Base-by-base conservation (phyloP, 2,113 vertebrate genomes). In the Sciurus niger region DNA sequence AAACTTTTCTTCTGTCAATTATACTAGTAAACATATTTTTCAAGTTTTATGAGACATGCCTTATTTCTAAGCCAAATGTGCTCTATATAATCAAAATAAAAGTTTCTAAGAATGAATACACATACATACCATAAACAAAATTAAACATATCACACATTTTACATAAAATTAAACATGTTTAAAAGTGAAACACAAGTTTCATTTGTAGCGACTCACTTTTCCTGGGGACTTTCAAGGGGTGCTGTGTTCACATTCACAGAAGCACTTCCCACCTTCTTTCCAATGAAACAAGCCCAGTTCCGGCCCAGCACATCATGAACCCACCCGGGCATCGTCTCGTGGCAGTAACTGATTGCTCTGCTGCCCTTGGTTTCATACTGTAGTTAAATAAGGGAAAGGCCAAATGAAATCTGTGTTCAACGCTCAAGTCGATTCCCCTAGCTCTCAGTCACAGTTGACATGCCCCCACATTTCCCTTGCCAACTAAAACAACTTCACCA, bases 221-320 rank as follows among this genome's bases (percentile, higher is more conserved):
- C 72, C 40, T 18, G 51, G 43, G 46, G 88, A 48, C 96, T 95
- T 53, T 43, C 79, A 6, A 85, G 88, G 28, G 87, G 96, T 68
- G 97, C 40, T 1, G 96, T 76, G 0, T 98, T 97, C 67, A 93
- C 0, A 0, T 86, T 97, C 46, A 74, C 78, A 0, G 95, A 84
- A 22, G 98, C 76, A 0, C 98, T 74, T 0, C 98, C 97, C 43
- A 98, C 94, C 91, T 98, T 99, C 94, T 98, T 99, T 51, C 99
- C 99, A 0, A 96, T 97, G 93, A 99, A 99, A 97, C 99, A 99
- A 37, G 99, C 99, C 99, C 99, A 99, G 93, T 99, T 99, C 93
- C 97, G 98, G 24, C 99, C 99, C 97, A 99, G 98, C 2, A 99
- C 98, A 73, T 99, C 99, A 60, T 99, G 99, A 3, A 99, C 99